phyloP scores from a whole-genome alignment of 2,888 invertebrate genomes.

The Brachyptera putata region DNA sequence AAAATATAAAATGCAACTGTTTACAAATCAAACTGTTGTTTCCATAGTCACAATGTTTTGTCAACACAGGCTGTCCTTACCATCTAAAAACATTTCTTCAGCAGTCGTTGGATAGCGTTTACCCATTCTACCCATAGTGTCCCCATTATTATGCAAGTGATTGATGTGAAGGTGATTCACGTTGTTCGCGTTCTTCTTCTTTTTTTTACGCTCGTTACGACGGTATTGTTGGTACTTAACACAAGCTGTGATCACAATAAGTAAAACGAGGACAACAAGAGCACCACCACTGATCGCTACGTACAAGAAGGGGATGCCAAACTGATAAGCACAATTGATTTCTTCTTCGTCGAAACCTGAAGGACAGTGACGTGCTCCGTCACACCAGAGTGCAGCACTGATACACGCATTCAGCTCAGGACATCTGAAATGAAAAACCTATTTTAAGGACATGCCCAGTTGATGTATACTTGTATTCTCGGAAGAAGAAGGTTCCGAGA shows the following conservation, averaged over 20 bases:
- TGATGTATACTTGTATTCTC: too few species aligned
- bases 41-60: constrained; percentile 43
- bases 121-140: constrained; percentile 47
- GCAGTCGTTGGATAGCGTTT: constrained; percentile 29
- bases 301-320: constrained; percentile 62
- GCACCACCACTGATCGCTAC: constrained; percentile 61
- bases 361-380: constrained; percentile 73
- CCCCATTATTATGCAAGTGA: constrained; percentile 55
- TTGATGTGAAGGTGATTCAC: constrained; percentile 54
- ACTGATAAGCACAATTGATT: constrained; percentile 66
- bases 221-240: constrained; percentile 36
- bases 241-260: constrained; percentile 58
- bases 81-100: constrained; percentile 48
- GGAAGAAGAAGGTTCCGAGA: too few species aligned
- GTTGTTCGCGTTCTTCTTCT: constrained; percentile 46
- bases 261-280: constrained; percentile 56
- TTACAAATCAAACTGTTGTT: constrained; percentile 36
- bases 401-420: constrained; percentile 79
- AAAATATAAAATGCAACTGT: constrained; percentile 9
- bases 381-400: constrained; percentile 73
- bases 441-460: not conserved
- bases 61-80: constrained; percentile 72
- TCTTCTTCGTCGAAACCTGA: constrained; percentile 79
- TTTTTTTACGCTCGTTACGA: constrained; percentile 27
- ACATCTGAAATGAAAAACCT: constrained; percentile 55